Base-by-base conservation (phyloP, 92 coral and sea anemone genomes). In the Galaxea fascicularis region DNA sequence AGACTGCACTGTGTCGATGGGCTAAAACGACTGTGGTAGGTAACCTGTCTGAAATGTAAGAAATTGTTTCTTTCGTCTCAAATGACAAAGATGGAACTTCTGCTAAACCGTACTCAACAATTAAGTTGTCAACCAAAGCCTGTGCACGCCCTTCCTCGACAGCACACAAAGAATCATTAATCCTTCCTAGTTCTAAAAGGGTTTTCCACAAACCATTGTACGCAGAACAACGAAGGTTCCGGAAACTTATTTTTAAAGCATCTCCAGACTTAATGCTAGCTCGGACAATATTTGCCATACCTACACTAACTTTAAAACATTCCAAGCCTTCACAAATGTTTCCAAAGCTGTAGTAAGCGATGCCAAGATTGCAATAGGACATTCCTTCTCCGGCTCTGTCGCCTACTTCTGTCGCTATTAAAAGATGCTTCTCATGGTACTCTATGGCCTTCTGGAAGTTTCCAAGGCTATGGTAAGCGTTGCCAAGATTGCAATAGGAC, bases 91-190 rank as follows among this genome's bases (percentile, higher is more conserved):
- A 10, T 20, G 65, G 65, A 20, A 8, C 24, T 18, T 10, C 65
- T 20, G 22, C 21, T 59, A 59, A 59, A 27, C 65, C 65, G n/a
- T 59, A 59, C 9, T 59, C 21, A 27, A 4, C 15, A 12, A 1
- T 66, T 21, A 66, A 28, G 18, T 8, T 4, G 22, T 60, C 29
- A 2, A 60, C 28, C 66, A 60, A 60, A 60, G 66, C 1, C 27
- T 60, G 66, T 60, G 66, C 66, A n/a, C 66, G 28, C 4, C 66
- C 66, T 60, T n/a, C 6, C 66, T 60, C 56, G 6, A 29, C 66
- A 60, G 28, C 56, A 49, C 17, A 49, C 56, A 49, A 49, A 10
- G 56, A 12, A 3, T 49, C 56, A 4, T 15, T 15, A 49, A 10
- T 11, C 17, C 14, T 11, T 11, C 56, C 11, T 7, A 49, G 11